phyloP scores from a whole-genome alignment of 2,888 invertebrate species.

The Ophion obscuratus region DNA sequence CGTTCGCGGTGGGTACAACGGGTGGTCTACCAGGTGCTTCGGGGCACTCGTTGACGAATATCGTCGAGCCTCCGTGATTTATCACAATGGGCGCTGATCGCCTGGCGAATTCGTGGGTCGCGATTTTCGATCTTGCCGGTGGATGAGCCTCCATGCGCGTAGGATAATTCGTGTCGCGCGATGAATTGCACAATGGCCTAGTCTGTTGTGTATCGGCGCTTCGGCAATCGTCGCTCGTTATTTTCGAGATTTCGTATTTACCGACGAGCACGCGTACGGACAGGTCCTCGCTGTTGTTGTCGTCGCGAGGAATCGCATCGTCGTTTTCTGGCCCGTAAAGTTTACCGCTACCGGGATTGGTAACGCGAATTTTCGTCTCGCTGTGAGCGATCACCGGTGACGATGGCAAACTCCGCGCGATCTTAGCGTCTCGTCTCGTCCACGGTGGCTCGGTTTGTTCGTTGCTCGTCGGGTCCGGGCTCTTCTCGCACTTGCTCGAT shows the following conservation, averaged over 20 bases:
- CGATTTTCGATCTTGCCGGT: slow-evolving; percentile 79
- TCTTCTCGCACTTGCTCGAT: slow-evolving; percentile 82
- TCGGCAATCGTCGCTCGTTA: slow-evolving; percentile 69
- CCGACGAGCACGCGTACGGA: slow-evolving; percentile 91
- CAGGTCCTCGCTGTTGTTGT: slow-evolving; percentile 86
- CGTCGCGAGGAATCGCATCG: background rate
- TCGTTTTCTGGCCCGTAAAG: background rate
- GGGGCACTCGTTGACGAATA: slow-evolving; percentile 64
- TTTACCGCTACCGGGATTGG: background rate
- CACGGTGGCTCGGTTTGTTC: slow-evolving; percentile 72
- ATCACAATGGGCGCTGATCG: slow-evolving; percentile 80
- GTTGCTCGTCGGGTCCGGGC: slow-evolving; percentile 68
- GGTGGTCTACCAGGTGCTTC: slow-evolving; percentile 82
- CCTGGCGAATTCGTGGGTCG: slow-evolving; percentile 79
- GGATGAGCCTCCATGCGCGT: slow-evolving; percentile 79
- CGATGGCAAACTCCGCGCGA: slow-evolving; percentile 81
- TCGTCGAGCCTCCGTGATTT: slow-evolving; percentile 71
- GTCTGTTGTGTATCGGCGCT: slow-evolving; percentile 78
- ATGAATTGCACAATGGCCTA: slow-evolving; percentile 70
- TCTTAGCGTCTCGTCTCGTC: slow-evolving; percentile 78
- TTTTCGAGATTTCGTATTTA: slow-evolving; percentile 88
- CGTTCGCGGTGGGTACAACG: slow-evolving; percentile 85
- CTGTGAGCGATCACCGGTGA: slow-evolving; percentile 88
- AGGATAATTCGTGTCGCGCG: slow-evolving; percentile 65
- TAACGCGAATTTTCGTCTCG: slow-evolving; percentile 79